These are phyloP conservation scores for Rachycentron canadum DNA, from an alignment of 2,797 vertebrate species.

Conservation along the genomic window DNA sequence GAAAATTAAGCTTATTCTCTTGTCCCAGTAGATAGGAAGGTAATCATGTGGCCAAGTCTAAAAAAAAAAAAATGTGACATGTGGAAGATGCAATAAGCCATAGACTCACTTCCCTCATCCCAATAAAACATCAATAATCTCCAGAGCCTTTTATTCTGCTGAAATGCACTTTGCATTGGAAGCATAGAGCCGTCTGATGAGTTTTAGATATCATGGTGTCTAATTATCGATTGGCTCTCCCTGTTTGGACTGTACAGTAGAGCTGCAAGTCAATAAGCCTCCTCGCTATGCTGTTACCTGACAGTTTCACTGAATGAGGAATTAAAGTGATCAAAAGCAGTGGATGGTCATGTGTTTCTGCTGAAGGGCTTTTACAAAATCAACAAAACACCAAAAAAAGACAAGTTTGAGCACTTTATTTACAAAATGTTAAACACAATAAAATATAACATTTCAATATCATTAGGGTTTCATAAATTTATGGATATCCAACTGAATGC, in stretches of 20 bases:
- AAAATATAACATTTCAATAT: constrained; percentile 93
- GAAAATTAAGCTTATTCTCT: constrained; percentile 59
- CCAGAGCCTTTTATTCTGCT: constrained; percentile 64
- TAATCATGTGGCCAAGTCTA: constrained; percentile 58
- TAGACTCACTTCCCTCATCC: constrained; percentile 61
- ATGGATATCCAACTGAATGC: constrained; percentile 83
- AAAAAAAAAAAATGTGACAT: constrained; percentile 52
- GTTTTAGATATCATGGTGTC: constrained; percentile 76
- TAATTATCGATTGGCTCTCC: constrained; percentile 74
- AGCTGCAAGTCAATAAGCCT: constrained; percentile 70
- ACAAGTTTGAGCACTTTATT: constrained; percentile 90
- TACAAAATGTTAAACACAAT: constrained; percentile 92
- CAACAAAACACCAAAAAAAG: constrained; percentile 47
- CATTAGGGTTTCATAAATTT: constrained; percentile 86
- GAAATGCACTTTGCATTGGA: constrained; percentile 78
- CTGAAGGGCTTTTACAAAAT: constrained; percentile 16
- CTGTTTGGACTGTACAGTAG: constrained; percentile 70
- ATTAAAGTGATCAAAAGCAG: constrained; percentile 45
- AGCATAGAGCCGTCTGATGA: constrained; percentile 73
- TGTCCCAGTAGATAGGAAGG: constrained; percentile 39
- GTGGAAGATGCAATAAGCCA: constrained; percentile 66
- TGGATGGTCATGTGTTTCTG: constrained; percentile 2
- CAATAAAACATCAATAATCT: constrained; percentile 75
- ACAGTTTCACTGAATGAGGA: constrained; percentile 50
- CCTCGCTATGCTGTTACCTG: constrained; percentile 58